Percentiles rank a stretch among this genome's conserved stretches.
These are phyloP conservation scores for Hedychridium roseum DNA, from an alignment of 2,888 invertebrate genomes.

Conservation along the genomic window DNA sequence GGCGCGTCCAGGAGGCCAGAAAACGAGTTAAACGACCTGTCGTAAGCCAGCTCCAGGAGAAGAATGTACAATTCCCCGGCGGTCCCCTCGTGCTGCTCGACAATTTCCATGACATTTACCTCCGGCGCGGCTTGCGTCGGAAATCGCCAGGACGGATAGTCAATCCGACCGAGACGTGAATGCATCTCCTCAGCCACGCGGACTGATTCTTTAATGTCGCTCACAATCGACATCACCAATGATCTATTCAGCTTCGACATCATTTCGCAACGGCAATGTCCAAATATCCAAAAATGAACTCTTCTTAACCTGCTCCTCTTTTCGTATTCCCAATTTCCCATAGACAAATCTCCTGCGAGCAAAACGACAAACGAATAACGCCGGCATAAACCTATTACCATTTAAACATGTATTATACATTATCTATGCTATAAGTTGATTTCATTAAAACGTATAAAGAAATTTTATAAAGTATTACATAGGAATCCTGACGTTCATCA, in stretches of 20 bases:
- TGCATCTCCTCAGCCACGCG: constrained; percentile 38
- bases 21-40: constrained; percentile 41
- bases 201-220: constrained; percentile 39
- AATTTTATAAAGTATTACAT: too few species aligned
- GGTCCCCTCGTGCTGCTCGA: constrained; percentile 36
- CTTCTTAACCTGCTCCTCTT: too few species aligned
- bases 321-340: too few species aligned
- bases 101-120: constrained; percentile 43
- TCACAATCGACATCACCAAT: constrained; percentile 40
- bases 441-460: too few species aligned
- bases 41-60: constrained; percentile 49
- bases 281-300: too few species aligned
- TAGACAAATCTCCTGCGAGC: too few species aligned
- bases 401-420: too few species aligned
- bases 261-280: background rate
- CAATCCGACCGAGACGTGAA: constrained; percentile 33
- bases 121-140: constrained; percentile 38
- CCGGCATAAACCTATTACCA: too few species aligned
- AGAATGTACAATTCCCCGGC: constrained; percentile 49
- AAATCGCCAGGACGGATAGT: constrained; percentile 47
- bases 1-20: background rate
- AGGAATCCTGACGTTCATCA: too few species aligned
- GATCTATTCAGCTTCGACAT: constrained; percentile 40
- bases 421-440: too few species aligned
- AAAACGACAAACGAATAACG: too few species aligned